Base-by-base conservation (phyloP, 2,888 invertebrate genomes). In the Malacosoma neustria region DNA sequence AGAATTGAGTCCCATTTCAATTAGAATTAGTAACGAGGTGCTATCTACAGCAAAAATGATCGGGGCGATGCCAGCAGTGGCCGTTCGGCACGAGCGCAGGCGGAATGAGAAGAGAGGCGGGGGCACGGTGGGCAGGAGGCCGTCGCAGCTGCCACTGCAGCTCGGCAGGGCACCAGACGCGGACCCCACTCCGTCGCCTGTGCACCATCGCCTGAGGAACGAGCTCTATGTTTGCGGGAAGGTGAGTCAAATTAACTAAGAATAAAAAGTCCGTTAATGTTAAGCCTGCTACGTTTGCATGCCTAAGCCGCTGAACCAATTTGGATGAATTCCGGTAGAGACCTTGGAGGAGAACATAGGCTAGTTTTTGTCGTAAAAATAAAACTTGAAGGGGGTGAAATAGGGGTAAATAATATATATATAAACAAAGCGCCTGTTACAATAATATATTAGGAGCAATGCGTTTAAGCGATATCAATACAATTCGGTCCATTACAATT, bases 61-160 rank as follows among this genome's bases (percentile, higher is more conserved):
- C 68, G 93, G 93, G 55, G 93, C 94, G 45, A 93, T 94, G 93
- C 93, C 93, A 71, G 93, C 94, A 51, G 93, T 94, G 77, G 93
- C 94, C 39, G 92, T 93, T 35, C 91, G 93, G 72, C 93, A 93
- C 73, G 93, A 93, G 77, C 85, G 93, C 53, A 87, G 92, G 42
- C 90, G 93, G 47, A 90, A 89, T 57, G 92, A 93, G 71, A 92
- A 92, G 72, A 84, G 91, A 38, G 60, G 75, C 66, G 92, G 61
- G 71, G 52, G 46, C 13, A 57, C 33, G 3, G 38, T 40, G 6
- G 91, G 65, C 77, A 90, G 73, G 49, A 88, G 92, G 61, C 89
- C 89, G 9, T 88, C 88, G 57, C 91, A 92, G 70, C 87, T 92
- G 54, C 91, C 90, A 46, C 87, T 92, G 58, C 89, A 89, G 57